Conservation (phyloP, 2,113 vertebrate species). For the Albula glossodonta region DNA sequence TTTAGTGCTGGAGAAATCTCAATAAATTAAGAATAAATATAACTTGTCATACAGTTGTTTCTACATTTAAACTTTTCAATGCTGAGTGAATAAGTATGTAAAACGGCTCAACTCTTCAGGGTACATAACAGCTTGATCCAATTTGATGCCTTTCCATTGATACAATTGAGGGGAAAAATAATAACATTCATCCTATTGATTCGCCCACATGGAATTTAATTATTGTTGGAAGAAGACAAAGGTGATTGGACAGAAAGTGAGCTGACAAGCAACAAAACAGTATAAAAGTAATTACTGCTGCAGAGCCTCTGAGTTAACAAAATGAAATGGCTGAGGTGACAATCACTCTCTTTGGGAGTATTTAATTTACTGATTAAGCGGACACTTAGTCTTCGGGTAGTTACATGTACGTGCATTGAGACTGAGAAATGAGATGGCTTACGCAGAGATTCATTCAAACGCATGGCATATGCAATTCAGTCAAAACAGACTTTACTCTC, state of each 20-base stretch:
- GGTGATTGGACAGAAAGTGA: not conserved
- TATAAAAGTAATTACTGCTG: conserved; percentile 1
- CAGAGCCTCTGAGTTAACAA: not conserved
- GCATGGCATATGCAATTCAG: too few species aligned
- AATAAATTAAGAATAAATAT: not conserved
- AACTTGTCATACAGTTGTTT: conserved; percentile 49
- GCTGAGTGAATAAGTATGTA: conserved; percentile 58
- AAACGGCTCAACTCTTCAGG: conserved; percentile 35
- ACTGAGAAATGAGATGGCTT: not conserved
- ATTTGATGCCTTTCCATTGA: not conserved
- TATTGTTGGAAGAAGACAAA: not conserved
- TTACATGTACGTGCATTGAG: not conserved
- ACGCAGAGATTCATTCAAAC: too few species aligned
- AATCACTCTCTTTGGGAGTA: not conserved
- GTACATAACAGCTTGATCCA: conserved; percentile 22
- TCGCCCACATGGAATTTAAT: not conserved
- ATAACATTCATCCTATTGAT: not conserved
- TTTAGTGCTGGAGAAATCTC: not conserved
- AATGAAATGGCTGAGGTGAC: not conserved
- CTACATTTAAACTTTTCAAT: conserved; percentile 59
- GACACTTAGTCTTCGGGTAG: not conserved
- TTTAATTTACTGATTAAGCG: not conserved
- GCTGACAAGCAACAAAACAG: not conserved
- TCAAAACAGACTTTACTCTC: too few species aligned
- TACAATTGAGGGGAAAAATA: not conserved